Percentiles rank a stretch among this genome's conserved stretches.
Conservation (phyloP, 37 sponge, comb jelly and placozoan genomes). For the Mnemiopsis leidyi region DNA sequence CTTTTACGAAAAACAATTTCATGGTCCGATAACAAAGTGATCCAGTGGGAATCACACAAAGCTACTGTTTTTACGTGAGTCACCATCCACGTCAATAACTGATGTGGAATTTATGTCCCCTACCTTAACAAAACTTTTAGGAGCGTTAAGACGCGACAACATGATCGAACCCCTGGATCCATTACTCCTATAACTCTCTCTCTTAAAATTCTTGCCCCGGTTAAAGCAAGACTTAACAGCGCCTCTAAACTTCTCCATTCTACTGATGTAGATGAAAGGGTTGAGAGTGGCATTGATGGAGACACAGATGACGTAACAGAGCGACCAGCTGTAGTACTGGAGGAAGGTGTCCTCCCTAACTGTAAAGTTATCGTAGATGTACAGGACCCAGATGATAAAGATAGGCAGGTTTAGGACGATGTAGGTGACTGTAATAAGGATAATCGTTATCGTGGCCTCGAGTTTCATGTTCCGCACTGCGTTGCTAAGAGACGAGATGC, state of each 20-base stretch:
- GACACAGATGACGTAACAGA: constrained; percentile 58
- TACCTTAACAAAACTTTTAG: background rate
- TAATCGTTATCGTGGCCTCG: constrained; percentile 46
- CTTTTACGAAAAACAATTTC: too few species aligned
- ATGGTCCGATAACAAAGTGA: too few species aligned
- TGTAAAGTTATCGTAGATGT: constrained; percentile 47
- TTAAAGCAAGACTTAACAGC: background rate
- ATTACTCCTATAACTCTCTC: background rate
- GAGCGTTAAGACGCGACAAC: background rate
- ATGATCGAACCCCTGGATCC: background rate
- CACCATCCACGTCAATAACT: background rate
- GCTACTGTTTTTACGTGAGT: background rate
- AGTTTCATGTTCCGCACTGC: constrained; percentile 35
- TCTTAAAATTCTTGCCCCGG: background rate
- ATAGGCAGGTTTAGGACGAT: constrained; percentile 59
- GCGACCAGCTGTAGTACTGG: constrained; percentile 48
- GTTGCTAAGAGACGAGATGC: background rate
- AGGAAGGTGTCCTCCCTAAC: constrained; percentile 5
- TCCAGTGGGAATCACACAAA: too few species aligned
- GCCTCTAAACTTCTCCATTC: constrained; percentile 31
- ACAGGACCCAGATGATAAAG: constrained; percentile 56
- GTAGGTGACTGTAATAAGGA: constrained; percentile 49
- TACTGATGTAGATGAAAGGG: constrained; percentile 56
- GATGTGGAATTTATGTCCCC: too few species aligned
- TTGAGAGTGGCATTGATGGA: constrained; percentile 45